A percentile compares a stretch with the other conserved stretches of the same genome.
Evolutionary conservation across 2,113 vertebrate genomes (phyloP).

Genomic region (Panthera uncia): DNA sequence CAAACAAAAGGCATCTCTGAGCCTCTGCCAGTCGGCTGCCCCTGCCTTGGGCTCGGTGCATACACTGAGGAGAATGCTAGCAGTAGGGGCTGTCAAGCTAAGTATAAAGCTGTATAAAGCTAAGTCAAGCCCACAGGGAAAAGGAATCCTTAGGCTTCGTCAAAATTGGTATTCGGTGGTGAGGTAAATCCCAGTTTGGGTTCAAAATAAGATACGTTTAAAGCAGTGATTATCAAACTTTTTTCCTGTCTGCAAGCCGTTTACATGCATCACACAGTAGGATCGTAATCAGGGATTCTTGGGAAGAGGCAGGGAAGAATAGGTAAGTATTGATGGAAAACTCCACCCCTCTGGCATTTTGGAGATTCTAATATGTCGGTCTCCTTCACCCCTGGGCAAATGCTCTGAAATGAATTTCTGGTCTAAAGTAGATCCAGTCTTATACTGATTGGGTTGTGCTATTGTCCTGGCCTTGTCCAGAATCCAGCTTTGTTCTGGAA

Average conservation of each 20-base stretch:
- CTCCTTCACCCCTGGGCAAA: background rate
- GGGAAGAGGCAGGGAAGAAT: background rate
- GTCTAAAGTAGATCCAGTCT: background rate
- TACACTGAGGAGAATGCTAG: background rate
- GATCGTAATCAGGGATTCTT: background rate
- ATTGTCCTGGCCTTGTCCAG: background rate
- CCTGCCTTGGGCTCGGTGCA: background rate
- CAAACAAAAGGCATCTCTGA: constrained; percentile 27
- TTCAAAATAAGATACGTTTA: background rate
- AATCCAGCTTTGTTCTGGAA: constrained; percentile 31
- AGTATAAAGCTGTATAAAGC: background rate
- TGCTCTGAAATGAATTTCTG: constrained; percentile 12
- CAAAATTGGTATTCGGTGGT: background rate
- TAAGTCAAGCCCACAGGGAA: background rate
- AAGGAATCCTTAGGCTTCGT: background rate
- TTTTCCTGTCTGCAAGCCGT: background rate
- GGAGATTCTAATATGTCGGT: background rate
- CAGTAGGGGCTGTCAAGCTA: background rate
- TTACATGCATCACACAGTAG: background rate
- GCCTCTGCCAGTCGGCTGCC: constrained; percentile 24
- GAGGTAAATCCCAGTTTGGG: background rate
- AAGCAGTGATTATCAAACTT: background rate
- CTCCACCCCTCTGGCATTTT: background rate
- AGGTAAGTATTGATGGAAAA: background rate
- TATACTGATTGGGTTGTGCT: background rate